phyloP scores from a whole-genome alignment of 2,797 vertebrate species.

The Schizothorax lantsangensis region DNA sequence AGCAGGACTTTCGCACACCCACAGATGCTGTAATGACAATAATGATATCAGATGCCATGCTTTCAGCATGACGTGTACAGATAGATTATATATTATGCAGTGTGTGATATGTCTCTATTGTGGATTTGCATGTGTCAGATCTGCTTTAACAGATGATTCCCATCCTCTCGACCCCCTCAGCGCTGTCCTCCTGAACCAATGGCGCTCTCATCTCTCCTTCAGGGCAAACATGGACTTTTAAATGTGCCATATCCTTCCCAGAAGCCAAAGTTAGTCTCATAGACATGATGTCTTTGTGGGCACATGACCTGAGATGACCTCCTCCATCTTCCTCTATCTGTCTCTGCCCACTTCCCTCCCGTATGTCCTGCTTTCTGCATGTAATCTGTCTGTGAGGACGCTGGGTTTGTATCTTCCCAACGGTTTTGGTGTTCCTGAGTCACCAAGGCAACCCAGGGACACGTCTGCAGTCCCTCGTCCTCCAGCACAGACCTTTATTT shows the following conservation, averaged over 20 bases:
- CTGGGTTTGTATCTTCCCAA: slow-evolving; percentile 11
- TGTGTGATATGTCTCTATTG: slow-evolving; percentile 35
- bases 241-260: slow-evolving; percentile 52
- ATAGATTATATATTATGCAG: slow-evolving; percentile 44
- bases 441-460: slow-evolving; percentile 26
- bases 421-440: slow-evolving; percentile 11
- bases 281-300: slow-evolving; percentile 11
- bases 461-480: slow-evolving; percentile 24
- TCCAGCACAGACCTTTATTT: slow-evolving; percentile 5
- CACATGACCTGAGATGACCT: slow-evolving; percentile 1
- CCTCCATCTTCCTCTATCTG: neutral
- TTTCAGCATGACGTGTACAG: neutral
- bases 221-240: slow-evolving; percentile 10
- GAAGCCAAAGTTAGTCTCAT: slow-evolving; percentile 25
- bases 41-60: slow-evolving; percentile 47
- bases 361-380: neutral
- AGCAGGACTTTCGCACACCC: slow-evolving; percentile 1
- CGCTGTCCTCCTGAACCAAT: slow-evolving; percentile 46
- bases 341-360: neutral
- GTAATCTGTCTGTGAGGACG: neutral
- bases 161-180: slow-evolving; percentile 22
- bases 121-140: slow-evolving; percentile 40
- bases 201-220: slow-evolving; percentile 30
- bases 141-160: slow-evolving; percentile 43
- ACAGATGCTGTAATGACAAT: slow-evolving; percentile 18